These are phyloP conservation scores for Lydus trimaculatus DNA, from an alignment of 2,888 invertebrate species.

Conservation along the genomic window DNA sequence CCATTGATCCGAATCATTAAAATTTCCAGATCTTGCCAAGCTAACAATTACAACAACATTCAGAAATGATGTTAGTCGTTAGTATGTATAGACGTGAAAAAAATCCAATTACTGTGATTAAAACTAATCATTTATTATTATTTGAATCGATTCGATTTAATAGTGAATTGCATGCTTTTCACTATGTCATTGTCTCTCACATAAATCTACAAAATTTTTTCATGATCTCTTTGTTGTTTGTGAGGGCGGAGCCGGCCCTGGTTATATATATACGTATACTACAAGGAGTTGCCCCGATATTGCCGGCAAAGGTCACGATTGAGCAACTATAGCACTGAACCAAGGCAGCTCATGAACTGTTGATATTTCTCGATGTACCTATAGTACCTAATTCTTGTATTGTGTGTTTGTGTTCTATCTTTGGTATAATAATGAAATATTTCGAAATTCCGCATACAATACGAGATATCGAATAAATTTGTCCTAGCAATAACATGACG, in stretches of 20 bases:
- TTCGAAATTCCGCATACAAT: neutral
- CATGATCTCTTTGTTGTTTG: neutral
- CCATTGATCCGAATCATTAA: neutral
- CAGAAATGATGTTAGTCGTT: no score
- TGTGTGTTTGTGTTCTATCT: no score
- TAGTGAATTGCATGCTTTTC: neutral
- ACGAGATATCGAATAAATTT: neutral
- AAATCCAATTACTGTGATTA: no score
- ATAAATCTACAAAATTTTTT: constrained; percentile 1
- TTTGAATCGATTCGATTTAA: neutral
- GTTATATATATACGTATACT: neutral
- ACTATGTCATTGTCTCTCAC: constrained; percentile 3
- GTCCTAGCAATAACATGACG: neutral
- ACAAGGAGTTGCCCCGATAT: constrained; percentile 11
- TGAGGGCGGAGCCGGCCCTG: constrained; percentile 7
- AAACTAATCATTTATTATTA: no score
- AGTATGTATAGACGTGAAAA: no score
- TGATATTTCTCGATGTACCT: constrained; percentile 10
- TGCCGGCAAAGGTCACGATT: constrained; percentile 8
- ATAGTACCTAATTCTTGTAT: no score
- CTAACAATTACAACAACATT: neutral
- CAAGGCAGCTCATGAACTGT: constrained; percentile 9
- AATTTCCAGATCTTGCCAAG: neutral
- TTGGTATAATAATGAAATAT: neutral
- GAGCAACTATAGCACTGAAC: constrained; percentile 10